phyloP scores from a whole-genome alignment of 2,113 vertebrate genomes.

The Haliaeetus leucogaster region DNA sequence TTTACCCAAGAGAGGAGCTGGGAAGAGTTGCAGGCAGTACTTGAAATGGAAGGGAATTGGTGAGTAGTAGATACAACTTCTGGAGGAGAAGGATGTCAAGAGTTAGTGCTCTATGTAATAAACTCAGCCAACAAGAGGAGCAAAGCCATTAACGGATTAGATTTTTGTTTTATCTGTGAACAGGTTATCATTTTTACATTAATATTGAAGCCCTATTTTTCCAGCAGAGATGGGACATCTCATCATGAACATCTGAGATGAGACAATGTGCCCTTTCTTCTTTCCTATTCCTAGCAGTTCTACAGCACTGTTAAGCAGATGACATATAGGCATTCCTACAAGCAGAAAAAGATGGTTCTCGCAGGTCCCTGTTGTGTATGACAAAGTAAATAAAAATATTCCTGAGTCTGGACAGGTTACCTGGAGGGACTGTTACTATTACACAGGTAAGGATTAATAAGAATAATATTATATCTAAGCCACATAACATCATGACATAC shows the following conservation, averaged over 20 bases:
- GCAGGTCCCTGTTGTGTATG: not conserved
- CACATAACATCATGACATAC: rapidly evolving
- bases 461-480: not conserved
- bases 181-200: not conserved
- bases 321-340: not conserved
- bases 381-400: not conserved
- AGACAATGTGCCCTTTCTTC: not conserved
- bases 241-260: not conserved
- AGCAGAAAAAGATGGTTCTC: not conserved
- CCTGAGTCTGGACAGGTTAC: not conserved
- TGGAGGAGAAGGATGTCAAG: not conserved
- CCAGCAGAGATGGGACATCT: not conserved
- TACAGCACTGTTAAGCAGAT: not conserved
- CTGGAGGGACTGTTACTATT: not conserved
- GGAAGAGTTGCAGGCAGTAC: not conserved
- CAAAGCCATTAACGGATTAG: not conserved
- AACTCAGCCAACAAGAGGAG: not conserved
- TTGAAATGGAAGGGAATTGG: not conserved
- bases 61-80: not conserved
- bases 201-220: not conserved
- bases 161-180: not conserved
- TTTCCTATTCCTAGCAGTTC: not conserved
- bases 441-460: not conserved
- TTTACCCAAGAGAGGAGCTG: not conserved
- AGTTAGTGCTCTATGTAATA: not conserved